A percentile compares a stretch with the other conserved stretches of the same genome.
These are phyloP conservation scores for Heteromormyrus szaboi DNA, from an alignment of 2,797 vertebrate species.

Conservation along the genomic window DNA sequence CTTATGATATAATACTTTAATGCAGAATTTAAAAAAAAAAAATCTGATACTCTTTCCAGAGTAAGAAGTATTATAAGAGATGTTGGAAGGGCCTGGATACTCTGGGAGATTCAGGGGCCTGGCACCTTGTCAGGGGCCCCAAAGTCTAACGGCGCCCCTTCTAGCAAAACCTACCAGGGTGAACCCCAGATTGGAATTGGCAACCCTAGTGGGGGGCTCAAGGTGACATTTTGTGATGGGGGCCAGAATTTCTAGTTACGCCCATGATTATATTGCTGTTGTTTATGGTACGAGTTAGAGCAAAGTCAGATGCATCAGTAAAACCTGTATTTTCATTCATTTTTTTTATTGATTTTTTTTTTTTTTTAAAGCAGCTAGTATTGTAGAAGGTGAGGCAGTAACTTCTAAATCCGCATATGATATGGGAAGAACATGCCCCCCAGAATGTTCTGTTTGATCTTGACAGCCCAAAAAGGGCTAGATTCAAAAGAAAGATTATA, in stretches of 20 bases:
- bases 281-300: neutral
- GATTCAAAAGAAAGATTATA: neutral
- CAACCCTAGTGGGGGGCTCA: neutral
- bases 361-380: neutral
- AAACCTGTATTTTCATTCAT: neutral
- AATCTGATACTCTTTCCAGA: neutral
- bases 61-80: neutral
- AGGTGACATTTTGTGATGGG: neutral
- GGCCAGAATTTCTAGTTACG: neutral
- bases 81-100: neutral
- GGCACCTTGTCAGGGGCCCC: neutral
- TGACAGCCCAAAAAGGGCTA: neutral
- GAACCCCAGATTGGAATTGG: neutral
- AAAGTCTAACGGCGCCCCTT: neutral
- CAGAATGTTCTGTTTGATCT: neutral
- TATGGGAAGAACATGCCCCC: neutral
- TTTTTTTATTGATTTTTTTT: neutral
- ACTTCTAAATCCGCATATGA: neutral
- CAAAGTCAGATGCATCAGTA: neutral
- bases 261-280: neutral
- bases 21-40: neutral
- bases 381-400: neutral
- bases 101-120: neutral
- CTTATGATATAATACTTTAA: neutral
- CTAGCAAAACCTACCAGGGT: neutral